Evolutionary conservation across 2,888 invertebrate species (phyloP).

Genomic region (Drosophila histrio): DNA sequence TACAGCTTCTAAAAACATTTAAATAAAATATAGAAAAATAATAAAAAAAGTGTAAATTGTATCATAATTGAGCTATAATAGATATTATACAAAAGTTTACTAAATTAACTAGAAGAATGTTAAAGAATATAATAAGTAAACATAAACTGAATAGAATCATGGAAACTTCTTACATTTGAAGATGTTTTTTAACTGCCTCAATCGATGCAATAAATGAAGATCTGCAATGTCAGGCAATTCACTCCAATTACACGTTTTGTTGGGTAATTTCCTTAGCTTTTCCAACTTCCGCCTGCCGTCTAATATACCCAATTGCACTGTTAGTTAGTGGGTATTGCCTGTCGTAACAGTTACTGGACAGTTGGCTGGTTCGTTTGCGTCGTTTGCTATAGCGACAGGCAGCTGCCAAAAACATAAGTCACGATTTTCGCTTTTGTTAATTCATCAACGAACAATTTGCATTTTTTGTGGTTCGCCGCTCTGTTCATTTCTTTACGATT

Average conservation of each 20-base stretch:
- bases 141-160: too few species aligned
- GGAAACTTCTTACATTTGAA: too few species aligned
- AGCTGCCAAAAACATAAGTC: constrained; percentile 81
- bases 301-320: constrained; percentile 18
- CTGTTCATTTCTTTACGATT: constrained; percentile 73
- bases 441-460: constrained; percentile 81
- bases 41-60: too few species aligned
- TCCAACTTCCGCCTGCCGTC: neutral
- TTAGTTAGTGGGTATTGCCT: constrained; percentile 26
- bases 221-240: neutral
- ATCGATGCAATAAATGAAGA: neutral
- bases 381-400: constrained; percentile 61
- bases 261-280: neutral
- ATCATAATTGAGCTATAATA: too few species aligned
- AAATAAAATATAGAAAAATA: too few species aligned
- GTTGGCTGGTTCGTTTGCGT: constrained; percentile 46
- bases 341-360: constrained; percentile 55
- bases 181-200: too few species aligned
- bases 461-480: constrained; percentile 58
- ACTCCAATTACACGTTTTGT: neutral
- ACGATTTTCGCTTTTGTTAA: constrained; percentile 81
- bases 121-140: too few species aligned
- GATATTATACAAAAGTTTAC: too few species aligned
- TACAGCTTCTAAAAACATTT: too few species aligned
- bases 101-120: too few species aligned